phyloP scores from a whole-genome alignment of 2,797 vertebrate genomes.

The Lophius americanus region DNA sequence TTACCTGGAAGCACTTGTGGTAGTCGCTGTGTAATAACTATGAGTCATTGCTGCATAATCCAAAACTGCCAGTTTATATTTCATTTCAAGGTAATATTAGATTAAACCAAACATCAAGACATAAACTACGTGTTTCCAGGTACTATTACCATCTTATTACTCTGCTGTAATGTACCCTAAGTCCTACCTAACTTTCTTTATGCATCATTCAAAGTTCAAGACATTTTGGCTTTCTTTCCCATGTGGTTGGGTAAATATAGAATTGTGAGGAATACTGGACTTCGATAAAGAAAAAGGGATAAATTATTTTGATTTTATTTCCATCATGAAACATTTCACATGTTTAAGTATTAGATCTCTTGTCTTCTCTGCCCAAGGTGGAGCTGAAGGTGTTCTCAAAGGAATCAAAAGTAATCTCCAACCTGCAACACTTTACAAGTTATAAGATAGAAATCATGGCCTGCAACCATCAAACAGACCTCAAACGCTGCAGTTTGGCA shows the following conservation, averaged over 20 bases:
- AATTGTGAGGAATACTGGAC: neutral
- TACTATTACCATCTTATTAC: too few relatives aligned
- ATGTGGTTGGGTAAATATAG: neutral
- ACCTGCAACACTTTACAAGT: constrained; percentile 93
- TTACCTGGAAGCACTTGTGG: too few relatives aligned
- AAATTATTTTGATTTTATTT: neutral
- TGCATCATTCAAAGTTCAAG: neutral
- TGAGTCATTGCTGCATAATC: too few relatives aligned
- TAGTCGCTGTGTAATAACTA: too few relatives aligned
- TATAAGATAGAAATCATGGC: constrained; percentile 97
- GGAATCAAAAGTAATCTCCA: constrained; percentile 92
- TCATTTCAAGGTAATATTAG: too few relatives aligned
- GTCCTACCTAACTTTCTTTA: neutral
- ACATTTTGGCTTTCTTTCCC: neutral
- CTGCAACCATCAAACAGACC: constrained; percentile 87
- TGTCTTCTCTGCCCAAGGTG: constrained; percentile 50
- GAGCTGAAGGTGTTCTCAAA: constrained; percentile 84
- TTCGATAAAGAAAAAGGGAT: neutral
- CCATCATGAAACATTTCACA: neutral
- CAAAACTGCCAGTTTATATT: too few relatives aligned
- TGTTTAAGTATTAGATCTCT: neutral
- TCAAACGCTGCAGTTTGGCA: constrained; percentile 88
- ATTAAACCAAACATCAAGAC: too few relatives aligned
- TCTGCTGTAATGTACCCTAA: too few relatives aligned
- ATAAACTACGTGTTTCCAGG: too few relatives aligned